Base-by-base conservation (phyloP, 1,140 invertebrate genomes). In the Calosoma granatense region DNA sequence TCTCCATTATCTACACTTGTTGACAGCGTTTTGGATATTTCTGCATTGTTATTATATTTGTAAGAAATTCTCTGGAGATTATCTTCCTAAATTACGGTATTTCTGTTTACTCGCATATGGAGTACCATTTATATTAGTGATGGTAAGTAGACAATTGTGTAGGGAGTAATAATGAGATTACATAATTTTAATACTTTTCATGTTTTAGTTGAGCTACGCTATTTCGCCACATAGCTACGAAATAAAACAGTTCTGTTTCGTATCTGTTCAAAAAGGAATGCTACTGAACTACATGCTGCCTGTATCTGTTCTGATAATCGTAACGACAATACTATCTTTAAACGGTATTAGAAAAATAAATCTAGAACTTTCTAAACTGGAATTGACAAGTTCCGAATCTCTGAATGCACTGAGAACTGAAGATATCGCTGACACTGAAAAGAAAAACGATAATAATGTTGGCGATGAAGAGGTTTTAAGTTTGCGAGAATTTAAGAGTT, bases 261-360 rank as follows among this genome's bases (percentile, higher is more conserved):
- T 86, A 74, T 85, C 83, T 0, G 78, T 86, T 20, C 80, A 84
- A 65, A 80, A 81, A 65, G 83, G 83, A 2, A 86, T 86, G 81
- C 74, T 86, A 2, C 71, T 85, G 60, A 84, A 84, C 19, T 86
- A 84, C 61, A 84, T 86, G 76, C 70, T 83, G 15, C 85, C 85
- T 19, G 77, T 82, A 0, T 83, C 80, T 61, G 67, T 79, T 20
- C 67, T 86, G 14, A 85, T 87, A 43, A 64, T 85, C 47, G 74
- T 82, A 55, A 82, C 76, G 54, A 80, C 79, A 2, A 68, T 72
- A 4, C 69, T 68, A 22, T 66, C 67, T 4, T 59, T 72, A 41
- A 72, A 67, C 55, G 70, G 69, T 14, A 70, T 71, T 52, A 58
- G 69, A 19, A 69, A 67, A 64, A 68, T 72, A 51, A 72, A 71